These are phyloP conservation scores for Ceratina calcarata DNA, from an alignment of 1,140 invertebrate species.

Conservation along the genomic window DNA sequence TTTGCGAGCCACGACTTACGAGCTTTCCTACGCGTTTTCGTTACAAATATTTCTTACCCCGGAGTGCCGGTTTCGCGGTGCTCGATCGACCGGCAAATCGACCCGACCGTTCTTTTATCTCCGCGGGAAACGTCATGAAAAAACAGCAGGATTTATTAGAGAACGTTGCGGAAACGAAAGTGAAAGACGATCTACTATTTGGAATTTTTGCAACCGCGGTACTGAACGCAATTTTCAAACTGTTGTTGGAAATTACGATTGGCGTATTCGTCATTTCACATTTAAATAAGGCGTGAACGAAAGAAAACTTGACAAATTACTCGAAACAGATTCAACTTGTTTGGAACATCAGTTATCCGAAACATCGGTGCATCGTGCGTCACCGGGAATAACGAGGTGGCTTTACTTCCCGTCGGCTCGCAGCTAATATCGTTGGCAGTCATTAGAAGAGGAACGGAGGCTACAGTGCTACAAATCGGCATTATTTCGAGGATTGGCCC, in stretches of 20 bases:
- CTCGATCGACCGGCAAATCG: not conserved
- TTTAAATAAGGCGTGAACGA: not conserved
- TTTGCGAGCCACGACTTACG: constrained; percentile 41
- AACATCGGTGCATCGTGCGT: not conserved
- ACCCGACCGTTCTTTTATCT: not conserved
- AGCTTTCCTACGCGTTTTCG: constrained; percentile 10
- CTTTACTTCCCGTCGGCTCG: constrained; percentile 10
- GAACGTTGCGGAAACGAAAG: not conserved
- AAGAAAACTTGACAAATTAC: too few species aligned
- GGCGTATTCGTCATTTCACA: too few species aligned
- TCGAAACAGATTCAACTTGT: not conserved
- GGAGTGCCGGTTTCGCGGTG: not conserved
- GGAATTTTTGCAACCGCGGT: too few species aligned
- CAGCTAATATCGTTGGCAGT: constrained; percentile 29
- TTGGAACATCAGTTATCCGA: not conserved
- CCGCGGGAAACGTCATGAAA: not conserved
- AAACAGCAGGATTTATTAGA: not conserved
- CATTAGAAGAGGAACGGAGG: not conserved
- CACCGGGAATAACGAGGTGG: constrained; percentile 5
- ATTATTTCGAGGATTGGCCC: constrained; percentile 60
- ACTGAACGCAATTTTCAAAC: too few species aligned
- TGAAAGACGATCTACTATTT: not conserved
- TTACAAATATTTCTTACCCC: constrained; percentile 10
- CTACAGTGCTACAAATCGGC: constrained; percentile 48
- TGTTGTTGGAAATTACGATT: too few species aligned